Evolutionary conservation across 1,140 invertebrate species (phyloP).

Genomic region (Camponotus floridanus): DNA sequence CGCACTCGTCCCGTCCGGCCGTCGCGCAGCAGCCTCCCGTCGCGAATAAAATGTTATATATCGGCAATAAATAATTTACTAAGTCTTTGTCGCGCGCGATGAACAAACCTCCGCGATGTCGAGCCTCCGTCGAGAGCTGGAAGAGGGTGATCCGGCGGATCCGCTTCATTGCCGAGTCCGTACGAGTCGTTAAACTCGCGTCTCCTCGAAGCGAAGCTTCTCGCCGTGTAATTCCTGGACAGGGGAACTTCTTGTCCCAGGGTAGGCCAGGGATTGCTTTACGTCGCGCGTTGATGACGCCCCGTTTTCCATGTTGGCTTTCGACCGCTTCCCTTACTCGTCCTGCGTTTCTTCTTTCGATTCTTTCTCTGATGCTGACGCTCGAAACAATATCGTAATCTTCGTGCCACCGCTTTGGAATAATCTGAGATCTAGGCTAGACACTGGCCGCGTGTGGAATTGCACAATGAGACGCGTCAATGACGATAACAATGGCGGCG

Average conservation of each 20-base stretch:
- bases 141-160: conserved; percentile 45
- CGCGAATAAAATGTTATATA: conserved; percentile 68
- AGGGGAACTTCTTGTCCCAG: neutral
- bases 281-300: conserved; percentile 52
- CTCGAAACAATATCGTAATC: conserved; percentile 40
- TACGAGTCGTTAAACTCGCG: neutral
- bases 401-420: conserved; percentile 68
- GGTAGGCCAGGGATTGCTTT: conserved; percentile 43
- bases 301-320: neutral
- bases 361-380: neutral
- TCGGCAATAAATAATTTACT: conserved; percentile 85
- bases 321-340: neutral
- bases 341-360: neutral
- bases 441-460: conserved; percentile 69
- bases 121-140: conserved; percentile 35
- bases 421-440: conserved; percentile 75
- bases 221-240: conserved; percentile 17
- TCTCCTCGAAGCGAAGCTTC: neutral
- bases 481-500: conserved; percentile 37
- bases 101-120: conserved; percentile 78
- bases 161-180: conserved; percentile 14
- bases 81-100: conserved; percentile 81
- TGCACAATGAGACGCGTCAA: conserved; percentile 57
- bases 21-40: conserved; percentile 52
- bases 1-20: conserved; percentile 57